These are phyloP conservation scores for Eunapius fragilis DNA, from an alignment of 37 sponge, comb jelly and placozoan species.

Conservation along the genomic window DNA sequence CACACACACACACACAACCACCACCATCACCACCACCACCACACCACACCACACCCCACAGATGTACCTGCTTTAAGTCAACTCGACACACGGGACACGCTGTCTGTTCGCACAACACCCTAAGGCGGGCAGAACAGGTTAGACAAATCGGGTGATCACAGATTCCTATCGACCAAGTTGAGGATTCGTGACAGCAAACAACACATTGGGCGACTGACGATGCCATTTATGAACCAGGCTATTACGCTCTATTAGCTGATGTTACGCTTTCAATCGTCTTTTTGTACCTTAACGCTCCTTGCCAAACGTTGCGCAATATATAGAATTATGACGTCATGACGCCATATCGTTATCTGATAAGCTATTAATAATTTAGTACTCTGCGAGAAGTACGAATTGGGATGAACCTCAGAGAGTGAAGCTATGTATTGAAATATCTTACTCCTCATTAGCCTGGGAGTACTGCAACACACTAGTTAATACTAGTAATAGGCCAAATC, in stretches of 20 bases:
- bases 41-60: background rate
- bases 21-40: background rate
- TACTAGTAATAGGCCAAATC: too few relatives aligned
- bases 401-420: too few relatives aligned
- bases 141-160: slow-evolving; percentile 88
- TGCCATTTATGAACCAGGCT: background rate
- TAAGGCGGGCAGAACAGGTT: slow-evolving; percentile 67
- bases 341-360: background rate
- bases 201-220: slow-evolving; percentile 7
- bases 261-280: background rate
- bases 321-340: background rate
- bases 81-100: slow-evolving; percentile 91
- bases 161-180: slow-evolving; percentile 56
- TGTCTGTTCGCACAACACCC: slow-evolving; percentile 78
- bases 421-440: too few relatives aligned
- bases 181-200: slow-evolving; percentile 57
- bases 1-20: background rate
- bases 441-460: too few relatives aligned
- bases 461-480: too few relatives aligned
- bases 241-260: background rate
- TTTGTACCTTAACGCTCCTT: background rate
- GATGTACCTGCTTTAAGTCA: slow-evolving; percentile 45
- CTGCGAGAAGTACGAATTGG: too few relatives aligned
- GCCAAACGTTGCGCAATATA: background rate
- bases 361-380: too few relatives aligned